Base-by-base conservation (phyloP, 2,797 vertebrate species). In the Phoeniculus purpureus region DNA sequence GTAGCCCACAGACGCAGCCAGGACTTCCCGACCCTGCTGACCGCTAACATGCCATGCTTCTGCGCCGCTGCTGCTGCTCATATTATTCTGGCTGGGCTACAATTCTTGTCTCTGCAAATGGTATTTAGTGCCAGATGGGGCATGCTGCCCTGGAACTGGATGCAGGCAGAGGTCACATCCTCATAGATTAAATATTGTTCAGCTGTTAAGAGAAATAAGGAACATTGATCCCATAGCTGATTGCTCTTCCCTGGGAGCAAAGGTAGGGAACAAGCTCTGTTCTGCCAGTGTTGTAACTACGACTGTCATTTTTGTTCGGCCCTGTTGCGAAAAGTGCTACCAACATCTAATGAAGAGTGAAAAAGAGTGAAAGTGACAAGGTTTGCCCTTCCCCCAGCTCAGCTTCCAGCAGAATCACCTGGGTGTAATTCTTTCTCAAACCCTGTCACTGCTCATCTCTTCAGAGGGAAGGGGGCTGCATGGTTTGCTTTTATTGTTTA, bases 21-120 rank as follows among this genome's bases (percentile, higher is more conserved):
- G 40, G 55, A 52, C 54, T 22, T n/a, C 52, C 82, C 48, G 52
- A 52, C 47, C 52, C 21, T 55, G 64, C 51, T 83, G 60, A 18
- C 51, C 15, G 12, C 29, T 6, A 47, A 47, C 40, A 50, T 34
- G 65, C 2, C 1, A 31, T 54, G 56, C 68, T 76, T 34, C 1
- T 21, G 65, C 22, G 1, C 4, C 47, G 17, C 71, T 61, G 18
- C n/a, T 60, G 75, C 27, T 31, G 71, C 66, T 83, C 29, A 18
- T 19, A 0, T 43, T 26, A 6, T 15, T 60, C 22, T 29, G 27
- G 52, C 60, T n/a, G 29, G 66, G 64, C 59, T 3, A 0, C 6
- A 60, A 19, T 74, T 56, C 43, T 40, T 73, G 74, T 70, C 74
- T 60, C 50, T 50, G 56, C 71, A 58, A 73, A 72, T 16, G 80